Conservation (phyloP, 2,888 invertebrate genomes). For the Melipona beecheii region DNA sequence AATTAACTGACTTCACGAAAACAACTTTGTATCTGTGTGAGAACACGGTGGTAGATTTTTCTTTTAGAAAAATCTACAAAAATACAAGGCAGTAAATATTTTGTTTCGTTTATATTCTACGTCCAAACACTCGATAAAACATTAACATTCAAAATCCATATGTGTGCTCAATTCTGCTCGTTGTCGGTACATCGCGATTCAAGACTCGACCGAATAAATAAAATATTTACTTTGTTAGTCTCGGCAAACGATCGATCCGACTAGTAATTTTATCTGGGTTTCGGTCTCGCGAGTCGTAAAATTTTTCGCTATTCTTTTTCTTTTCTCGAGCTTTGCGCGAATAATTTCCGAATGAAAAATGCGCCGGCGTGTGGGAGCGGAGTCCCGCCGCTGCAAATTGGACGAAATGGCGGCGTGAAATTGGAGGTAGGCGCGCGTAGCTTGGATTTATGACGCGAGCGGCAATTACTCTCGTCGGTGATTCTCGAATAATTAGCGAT, state of each 20-base stretch:
- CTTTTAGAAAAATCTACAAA: too few relatives aligned
- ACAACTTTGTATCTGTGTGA: too few relatives aligned
- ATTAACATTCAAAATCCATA: too few relatives aligned
- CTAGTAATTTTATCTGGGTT: conserved; percentile 58
- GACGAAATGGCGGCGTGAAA: not conserved
- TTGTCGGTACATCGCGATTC: too few relatives aligned
- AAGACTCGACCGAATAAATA: conserved; percentile 16
- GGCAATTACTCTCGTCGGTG: conserved; percentile 17
- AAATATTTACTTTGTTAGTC: conserved; percentile 47
- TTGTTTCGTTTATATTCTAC: too few relatives aligned
- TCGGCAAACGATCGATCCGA: not conserved
- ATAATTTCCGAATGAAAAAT: conserved; percentile 26
- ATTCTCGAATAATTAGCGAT: conserved; percentile 21
- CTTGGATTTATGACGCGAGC: conserved; percentile 10
- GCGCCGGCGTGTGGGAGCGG: not conserved
- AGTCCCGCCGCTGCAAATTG: conserved; percentile 21
- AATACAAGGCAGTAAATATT: too few relatives aligned
- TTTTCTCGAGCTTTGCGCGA: not conserved
- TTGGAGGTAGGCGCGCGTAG: conserved; percentile 9
- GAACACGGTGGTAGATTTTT: too few relatives aligned
- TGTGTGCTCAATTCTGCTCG: too few relatives aligned
- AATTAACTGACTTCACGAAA: too few relatives aligned
- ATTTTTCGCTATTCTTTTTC: not conserved
- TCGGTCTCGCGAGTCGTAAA: conserved; percentile 32
- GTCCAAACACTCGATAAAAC: too few relatives aligned